Base-by-base conservation (phyloP, 2,888 invertebrate genomes). In the Cacoxenus indagator region DNA sequence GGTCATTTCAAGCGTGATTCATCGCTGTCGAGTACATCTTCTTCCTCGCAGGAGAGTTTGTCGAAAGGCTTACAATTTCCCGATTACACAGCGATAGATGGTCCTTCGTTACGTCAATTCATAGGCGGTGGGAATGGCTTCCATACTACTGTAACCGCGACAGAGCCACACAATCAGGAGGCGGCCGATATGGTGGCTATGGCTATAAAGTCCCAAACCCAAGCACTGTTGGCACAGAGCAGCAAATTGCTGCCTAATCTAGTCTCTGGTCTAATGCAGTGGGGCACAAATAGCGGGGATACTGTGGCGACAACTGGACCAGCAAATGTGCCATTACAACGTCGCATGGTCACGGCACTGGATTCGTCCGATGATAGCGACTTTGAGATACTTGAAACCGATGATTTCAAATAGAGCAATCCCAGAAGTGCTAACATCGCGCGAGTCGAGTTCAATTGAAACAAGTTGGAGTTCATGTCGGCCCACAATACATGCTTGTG, bases 311-410 rank as follows among this genome's bases (percentile, higher is more conserved):
- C 61, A 61, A n/a, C n/a, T 19, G 45, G 27, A 43, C 14, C 70
- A 48, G 55, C 43, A 43, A 61, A 64, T 29, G 67, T 67, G 59
- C 57, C 68, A 61, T 73, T 70, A 64, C 70, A 76, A 61, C 74
- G 76, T 17, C 78, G 78, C 27, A 69, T 81, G 24, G 78, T 82
- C 6, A 81, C 81, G 51, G 77, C 84, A 1, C 66, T 84, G 19
- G 85, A 85, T 67, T 85, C 86, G 4, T 87, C 87, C 22, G 87
- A 88, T 68, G 87, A 87, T 61, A 87, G 88, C 76, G 88, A 88
- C 75, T 88, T 88, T 75, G 88, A 88, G 80, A 84, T 88, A 73
- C 77, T 88, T 46, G 84, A 85, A 75, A 77, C 84, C 67, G 88
- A 88, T 66, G 88, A 88, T 61, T 86, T 83, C 73, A 78, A 86